Base-by-base conservation (phyloP, 2,888 invertebrate genomes). In the Papilio elwesi region DNA sequence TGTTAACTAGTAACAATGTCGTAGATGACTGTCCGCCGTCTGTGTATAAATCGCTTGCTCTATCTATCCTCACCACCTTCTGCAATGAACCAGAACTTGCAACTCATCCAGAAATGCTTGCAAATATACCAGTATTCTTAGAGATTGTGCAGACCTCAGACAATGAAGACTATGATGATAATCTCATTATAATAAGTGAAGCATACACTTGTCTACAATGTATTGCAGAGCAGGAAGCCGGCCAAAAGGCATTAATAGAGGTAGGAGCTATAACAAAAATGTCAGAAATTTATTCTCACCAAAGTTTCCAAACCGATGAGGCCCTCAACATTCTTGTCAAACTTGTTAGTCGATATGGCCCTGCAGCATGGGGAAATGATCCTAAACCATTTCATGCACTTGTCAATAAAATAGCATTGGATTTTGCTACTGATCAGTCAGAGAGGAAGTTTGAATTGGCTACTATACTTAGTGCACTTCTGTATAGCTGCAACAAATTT, bases 381-480 rank as follows among this genome's bases (percentile, higher is more conserved):
- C 96, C 96, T 0, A 96, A 96, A 83, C 96, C 96, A 0, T 98
- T 98, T 87, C 97, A 97, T 87, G 96, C 96, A 0, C 92, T 98
- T 67, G 94, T 98, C 57, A 97, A 97, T 82, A 97, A 97, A 90
- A 96, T 98, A 76, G 95, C 97, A 0, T 89, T 97, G 64, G 98
- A 98, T 85, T 98, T 98, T 94, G 97, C 97, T 82, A 97, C 97
- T 0, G 98, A 98, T 88, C 96, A 97, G 77, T 97, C 97, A 0
- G 97, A 98, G 80, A 94, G 97, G 74, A 98, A 98, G 89, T 98
- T 98, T 91, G 97, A 98, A 86, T 87, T 98, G 68, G 98, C 98
- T 81, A 94, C 95, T n/a, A 96, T 97, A 76, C 89, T 98, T 57
- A 95, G 96, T 81, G 96, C 96, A 3, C 91, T 98, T 43, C 85